These are phyloP conservation scores for Spodoptera littoralis DNA, from an alignment of 2,888 invertebrate species.

Conservation along the genomic window DNA sequence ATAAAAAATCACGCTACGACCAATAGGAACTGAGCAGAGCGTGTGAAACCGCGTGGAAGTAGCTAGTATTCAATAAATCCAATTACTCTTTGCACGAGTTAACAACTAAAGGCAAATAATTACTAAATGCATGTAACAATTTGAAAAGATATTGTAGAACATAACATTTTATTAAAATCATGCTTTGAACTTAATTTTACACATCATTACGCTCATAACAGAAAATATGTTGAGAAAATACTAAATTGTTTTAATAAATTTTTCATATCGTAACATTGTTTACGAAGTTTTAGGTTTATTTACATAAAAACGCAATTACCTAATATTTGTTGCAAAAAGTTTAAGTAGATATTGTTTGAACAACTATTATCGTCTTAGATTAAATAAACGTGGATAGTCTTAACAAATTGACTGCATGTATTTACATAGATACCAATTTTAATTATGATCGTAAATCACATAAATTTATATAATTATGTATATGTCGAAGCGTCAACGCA, in stretches of 20 bases:
- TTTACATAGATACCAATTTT: too few species aligned
- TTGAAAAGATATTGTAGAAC: not conserved
- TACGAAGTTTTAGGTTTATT: conserved; percentile 12
- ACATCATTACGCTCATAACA: conserved; percentile 3
- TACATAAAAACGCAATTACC: conserved; percentile 22
- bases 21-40: too few species aligned
- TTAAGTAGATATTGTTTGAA: conserved; percentile 13
- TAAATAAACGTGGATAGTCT: conserved; percentile 4
- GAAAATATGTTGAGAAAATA: conserved; percentile 7
- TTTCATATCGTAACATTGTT: conserved; percentile 5
- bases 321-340: conserved; percentile 28
- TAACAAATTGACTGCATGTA: too few species aligned
- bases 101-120: too few species aligned
- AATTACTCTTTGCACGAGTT: too few species aligned
- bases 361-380: conserved; percentile 14
- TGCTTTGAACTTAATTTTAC: not conserved
- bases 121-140: too few species aligned
- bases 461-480: too few species aligned
- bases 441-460: too few species aligned
- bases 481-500: too few species aligned
- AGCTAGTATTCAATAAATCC: too few species aligned
- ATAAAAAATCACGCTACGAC: too few species aligned
- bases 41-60: too few species aligned
- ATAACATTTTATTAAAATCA: not conserved
- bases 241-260: conserved; percentile 3